Conservation (phyloP, 2,888 invertebrate species). For the Plebejus argus region DNA sequence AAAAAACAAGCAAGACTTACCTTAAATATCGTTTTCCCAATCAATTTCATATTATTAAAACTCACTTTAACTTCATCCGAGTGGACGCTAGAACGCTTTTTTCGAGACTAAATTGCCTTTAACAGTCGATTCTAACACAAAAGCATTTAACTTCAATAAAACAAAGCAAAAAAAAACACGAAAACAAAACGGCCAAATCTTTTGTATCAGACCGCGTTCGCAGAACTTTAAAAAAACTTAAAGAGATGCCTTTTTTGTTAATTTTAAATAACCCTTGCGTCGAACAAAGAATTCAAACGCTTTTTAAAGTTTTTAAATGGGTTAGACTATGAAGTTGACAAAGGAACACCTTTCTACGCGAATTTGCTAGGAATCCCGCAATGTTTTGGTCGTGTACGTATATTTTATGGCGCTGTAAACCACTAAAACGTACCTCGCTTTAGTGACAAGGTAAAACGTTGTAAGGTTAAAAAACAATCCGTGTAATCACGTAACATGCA, state of each 20-base stretch:
- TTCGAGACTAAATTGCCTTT: slow-evolving; percentile 72
- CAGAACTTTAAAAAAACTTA: slow-evolving; percentile 62
- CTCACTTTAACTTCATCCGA: slow-evolving; percentile 44
- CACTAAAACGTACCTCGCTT: slow-evolving; percentile 73
- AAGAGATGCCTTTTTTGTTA: slow-evolving; percentile 55
- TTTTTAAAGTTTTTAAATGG: slow-evolving; percentile 58
- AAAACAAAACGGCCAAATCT: slow-evolving; percentile 67
- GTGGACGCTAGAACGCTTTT: slow-evolving; percentile 72
- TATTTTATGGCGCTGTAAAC: slow-evolving; percentile 75
- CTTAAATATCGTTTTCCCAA: background rate
- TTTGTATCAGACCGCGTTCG: slow-evolving; percentile 73
- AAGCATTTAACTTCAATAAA: slow-evolving; percentile 76
- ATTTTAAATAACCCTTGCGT: slow-evolving; percentile 69
- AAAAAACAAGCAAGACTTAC: slow-evolving; percentile 1
- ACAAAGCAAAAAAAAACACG: slow-evolving; percentile 71
- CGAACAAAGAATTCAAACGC: slow-evolving; percentile 56
- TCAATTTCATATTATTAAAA: slow-evolving; percentile 21
- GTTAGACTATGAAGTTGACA: slow-evolving; percentile 52
- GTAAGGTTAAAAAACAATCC: slow-evolving; percentile 71
- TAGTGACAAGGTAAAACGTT: slow-evolving; percentile 63
- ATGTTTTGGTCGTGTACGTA: slow-evolving; percentile 73
- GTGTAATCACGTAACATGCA: slow-evolving; percentile 68
- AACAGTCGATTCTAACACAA: slow-evolving; percentile 69
- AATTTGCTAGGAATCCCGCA: slow-evolving; percentile 66
- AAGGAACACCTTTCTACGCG: slow-evolving; percentile 49